Percentiles rank a stretch among this genome's conserved stretches.
Conservation (phyloP, 2,113 vertebrate genomes). For the Ivindomyrus marchei region DNA sequence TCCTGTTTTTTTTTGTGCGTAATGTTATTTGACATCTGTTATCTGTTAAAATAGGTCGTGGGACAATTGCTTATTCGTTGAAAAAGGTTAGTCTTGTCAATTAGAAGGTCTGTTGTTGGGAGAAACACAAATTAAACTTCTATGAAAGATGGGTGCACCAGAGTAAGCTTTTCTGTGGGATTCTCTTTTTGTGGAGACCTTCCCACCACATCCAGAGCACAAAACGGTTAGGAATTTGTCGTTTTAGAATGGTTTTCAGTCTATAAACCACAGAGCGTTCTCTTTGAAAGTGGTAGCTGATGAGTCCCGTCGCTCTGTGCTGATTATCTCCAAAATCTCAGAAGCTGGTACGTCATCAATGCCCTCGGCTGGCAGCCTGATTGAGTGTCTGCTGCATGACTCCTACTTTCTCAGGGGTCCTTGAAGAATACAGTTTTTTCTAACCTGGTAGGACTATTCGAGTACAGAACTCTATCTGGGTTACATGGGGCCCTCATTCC, state of each 20-base stretch:
- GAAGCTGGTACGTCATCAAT: background rate
- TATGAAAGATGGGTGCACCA: background rate
- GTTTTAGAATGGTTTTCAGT: background rate
- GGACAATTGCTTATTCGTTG: background rate
- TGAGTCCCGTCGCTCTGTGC: background rate
- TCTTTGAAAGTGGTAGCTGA: background rate
- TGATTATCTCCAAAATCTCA: background rate
- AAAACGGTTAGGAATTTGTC: background rate
- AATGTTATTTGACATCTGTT: background rate
- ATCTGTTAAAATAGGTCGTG: background rate
- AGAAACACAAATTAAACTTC: background rate
- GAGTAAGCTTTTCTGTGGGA: background rate
- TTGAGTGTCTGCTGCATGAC: background rate
- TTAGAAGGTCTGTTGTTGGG: background rate
- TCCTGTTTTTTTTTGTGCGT: background rate
- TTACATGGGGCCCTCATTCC: background rate
- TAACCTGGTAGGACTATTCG: background rate
- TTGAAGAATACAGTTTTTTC: background rate
- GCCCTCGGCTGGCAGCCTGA: background rate
- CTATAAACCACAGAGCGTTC: background rate
- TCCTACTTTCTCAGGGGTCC: background rate
- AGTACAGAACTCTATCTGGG: slow-evolving; percentile 1
- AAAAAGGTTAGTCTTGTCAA: background rate
- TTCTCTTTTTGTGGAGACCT: background rate
- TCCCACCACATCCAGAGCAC: background rate